phyloP scores from a whole-genome alignment of 2,113 vertebrate species.

The Picathartes gymnocephalus region DNA sequence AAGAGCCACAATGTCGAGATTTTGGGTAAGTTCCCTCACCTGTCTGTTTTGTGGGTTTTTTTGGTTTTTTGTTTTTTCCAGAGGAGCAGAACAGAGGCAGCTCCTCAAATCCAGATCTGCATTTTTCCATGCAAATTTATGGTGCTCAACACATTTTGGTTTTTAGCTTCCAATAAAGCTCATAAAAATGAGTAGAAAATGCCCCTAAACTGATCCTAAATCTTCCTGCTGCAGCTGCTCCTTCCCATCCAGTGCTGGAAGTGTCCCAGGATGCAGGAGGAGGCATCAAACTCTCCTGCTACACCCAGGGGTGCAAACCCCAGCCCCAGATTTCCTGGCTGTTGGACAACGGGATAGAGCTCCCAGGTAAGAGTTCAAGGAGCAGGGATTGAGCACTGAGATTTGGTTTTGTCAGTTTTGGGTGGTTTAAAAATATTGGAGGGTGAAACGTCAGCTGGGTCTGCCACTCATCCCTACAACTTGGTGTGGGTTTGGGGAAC shows the following conservation, averaged over 20 bases:
- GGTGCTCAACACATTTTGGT: not conserved
- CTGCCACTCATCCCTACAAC: rapidly evolving
- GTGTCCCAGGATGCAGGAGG: not conserved
- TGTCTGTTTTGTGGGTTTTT: no score
- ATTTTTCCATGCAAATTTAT: not conserved
- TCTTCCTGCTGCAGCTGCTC: conserved; percentile 52
- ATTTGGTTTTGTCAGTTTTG: not conserved
- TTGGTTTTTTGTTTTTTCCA: not conserved
- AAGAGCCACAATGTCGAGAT: conserved; percentile 32
- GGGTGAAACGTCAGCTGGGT: not conserved
- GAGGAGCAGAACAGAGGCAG: not conserved
- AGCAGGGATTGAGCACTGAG: rapidly evolving
- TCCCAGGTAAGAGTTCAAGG: conserved; percentile 39
- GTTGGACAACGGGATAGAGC: conserved; percentile 36
- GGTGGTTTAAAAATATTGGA: not conserved
- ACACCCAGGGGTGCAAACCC: conserved; percentile 52
- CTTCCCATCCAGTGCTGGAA: conserved; percentile 56
- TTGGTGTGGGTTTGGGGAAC: not conserved
- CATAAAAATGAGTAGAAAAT: not conserved
- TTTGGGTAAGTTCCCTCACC: conserved; percentile 53
- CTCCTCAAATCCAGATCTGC: not conserved
- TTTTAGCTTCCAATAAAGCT: not conserved
- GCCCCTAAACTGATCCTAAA: not conserved
- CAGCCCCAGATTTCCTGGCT: conserved; percentile 70
- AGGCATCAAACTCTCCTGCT: conserved; percentile 41